Evolutionary conservation across 1,140 invertebrate species (phyloP).

Genomic region (Habropoda laboriosa): DNA sequence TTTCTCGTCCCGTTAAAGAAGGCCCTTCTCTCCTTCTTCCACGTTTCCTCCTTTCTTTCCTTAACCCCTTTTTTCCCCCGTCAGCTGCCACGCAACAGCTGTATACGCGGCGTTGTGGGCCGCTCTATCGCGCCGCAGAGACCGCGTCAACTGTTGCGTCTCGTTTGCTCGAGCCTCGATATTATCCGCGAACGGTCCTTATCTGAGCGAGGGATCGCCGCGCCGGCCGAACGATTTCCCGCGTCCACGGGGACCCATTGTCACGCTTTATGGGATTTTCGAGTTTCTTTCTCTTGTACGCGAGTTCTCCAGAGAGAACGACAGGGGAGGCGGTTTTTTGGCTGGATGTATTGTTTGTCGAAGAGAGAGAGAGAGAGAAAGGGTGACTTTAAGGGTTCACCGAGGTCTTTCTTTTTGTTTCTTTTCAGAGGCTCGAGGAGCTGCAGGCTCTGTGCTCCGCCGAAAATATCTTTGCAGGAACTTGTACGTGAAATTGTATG

Average conservation of each 20-base stretch:
- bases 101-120: slow-evolving; percentile 65
- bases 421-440: no score
- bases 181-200: slow-evolving; percentile 41
- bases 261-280: slow-evolving; percentile 39
- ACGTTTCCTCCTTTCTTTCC: slow-evolving; percentile 62
- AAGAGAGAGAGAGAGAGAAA: background rate
- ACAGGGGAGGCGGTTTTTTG: background rate
- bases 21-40: slow-evolving; percentile 57
- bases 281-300: slow-evolving; percentile 12
- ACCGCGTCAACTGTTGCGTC: slow-evolving; percentile 28
- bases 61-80: slow-evolving; percentile 80
- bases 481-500: no score
- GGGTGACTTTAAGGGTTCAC: slow-evolving; percentile 9
- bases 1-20: slow-evolving; percentile 41
- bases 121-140: no score
- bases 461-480: no score
- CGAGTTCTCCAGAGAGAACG: background rate
- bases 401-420: no score
- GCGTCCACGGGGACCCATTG: slow-evolving; percentile 4
- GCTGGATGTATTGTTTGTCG: background rate
- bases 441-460: no score
- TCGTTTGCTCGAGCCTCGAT: slow-evolving; percentile 15
- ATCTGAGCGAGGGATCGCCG: slow-evolving; percentile 20
- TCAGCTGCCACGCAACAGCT: slow-evolving; percentile 81
- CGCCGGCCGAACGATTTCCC: slow-evolving; percentile 28